A percentile compares a stretch with the other conserved stretches of the same genome.
phyloP scores from a whole-genome alignment of 2,113 vertebrate genomes.

The Phrynocephalus versicolor region DNA sequence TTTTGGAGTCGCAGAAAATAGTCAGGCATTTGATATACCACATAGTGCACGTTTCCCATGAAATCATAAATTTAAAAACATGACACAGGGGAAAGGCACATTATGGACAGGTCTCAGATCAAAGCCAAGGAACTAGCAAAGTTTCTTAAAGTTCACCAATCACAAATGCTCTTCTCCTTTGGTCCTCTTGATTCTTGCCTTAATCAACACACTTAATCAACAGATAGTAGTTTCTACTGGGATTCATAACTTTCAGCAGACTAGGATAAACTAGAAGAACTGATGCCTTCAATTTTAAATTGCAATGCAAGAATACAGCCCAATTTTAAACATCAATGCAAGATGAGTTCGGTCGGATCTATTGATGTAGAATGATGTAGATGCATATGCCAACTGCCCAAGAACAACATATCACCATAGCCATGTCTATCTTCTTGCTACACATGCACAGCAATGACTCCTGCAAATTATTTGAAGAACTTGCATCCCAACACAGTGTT shows the following conservation, averaged over 20 bases:
- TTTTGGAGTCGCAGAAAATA: too few relatives aligned
- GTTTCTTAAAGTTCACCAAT: not conserved
- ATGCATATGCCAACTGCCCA: not conserved
- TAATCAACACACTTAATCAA: not conserved
- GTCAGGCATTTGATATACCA: too few relatives aligned
- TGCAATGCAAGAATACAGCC: too few relatives aligned
- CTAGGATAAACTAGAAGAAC: not conserved
- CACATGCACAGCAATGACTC: not conserved
- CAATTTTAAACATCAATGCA: not conserved
- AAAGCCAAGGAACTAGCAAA: not conserved
- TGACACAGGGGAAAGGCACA: too few relatives aligned
- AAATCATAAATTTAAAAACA: too few relatives aligned
- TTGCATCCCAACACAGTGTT: not conserved
- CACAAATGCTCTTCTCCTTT: not conserved
- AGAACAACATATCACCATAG: not conserved
- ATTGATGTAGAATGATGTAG: not conserved
- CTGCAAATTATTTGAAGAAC: not conserved
- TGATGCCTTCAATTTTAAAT: not conserved
- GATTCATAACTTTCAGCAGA: too few relatives aligned
- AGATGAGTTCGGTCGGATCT: not conserved
- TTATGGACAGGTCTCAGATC: not conserved
- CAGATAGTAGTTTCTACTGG: not conserved
- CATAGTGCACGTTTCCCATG: not conserved
- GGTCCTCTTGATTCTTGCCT: not conserved
- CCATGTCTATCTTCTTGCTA: not conserved